Base-by-base conservation (phyloP, 2,888 invertebrate genomes). In the Emmelina monodactyla region DNA sequence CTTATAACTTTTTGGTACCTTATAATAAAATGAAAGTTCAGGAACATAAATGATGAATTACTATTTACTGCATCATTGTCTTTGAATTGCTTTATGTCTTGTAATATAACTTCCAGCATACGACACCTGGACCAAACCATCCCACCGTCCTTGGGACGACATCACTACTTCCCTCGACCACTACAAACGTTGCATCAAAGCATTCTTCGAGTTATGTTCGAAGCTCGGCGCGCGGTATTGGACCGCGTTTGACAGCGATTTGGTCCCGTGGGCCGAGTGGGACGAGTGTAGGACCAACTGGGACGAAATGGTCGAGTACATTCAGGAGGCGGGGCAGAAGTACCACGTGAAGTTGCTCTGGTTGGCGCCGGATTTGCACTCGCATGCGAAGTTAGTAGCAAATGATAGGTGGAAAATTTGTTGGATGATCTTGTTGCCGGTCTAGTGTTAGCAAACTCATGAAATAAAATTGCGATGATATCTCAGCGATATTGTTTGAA, bases 301-400 rank as follows among this genome's bases (percentile, higher is more conserved):
- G 63, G 87, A 87, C 38, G 84, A 85, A 35, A 64, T 86, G 1
- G 59, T 69, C 1, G 85, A 85, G 37, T 78, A 82, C 31, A 71
- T 85, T 1, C 64, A 63, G 37, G 83, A 86, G 41, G 53, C 85
- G 45, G 72, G 75, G 43, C 80, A 82, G 46, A 63, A 80, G 42
- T 80, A 75, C 28, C 84, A 85, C 2, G 58, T 86, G 28, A 84
- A 83, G 51, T 56, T 84, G 33, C 51, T 87, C 37, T 87, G 87
- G 87, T 60, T 85, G 2, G 85, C 86, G 1, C 84, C 85, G 6
- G 85, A 87, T 50, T 58, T 87, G 34, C 85, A 85, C 57, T 73
- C 82, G 2, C 70, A 84, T 58, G 70, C 80, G 0, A 78, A 83
- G 85, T 85, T 50, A 36, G 41, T 33, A 29, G 15, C n/a, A n/a